These are phyloP conservation scores for Masnerella sp. DNA, from an alignment of 2,888 invertebrate genomes.

Conservation along the genomic window DNA sequence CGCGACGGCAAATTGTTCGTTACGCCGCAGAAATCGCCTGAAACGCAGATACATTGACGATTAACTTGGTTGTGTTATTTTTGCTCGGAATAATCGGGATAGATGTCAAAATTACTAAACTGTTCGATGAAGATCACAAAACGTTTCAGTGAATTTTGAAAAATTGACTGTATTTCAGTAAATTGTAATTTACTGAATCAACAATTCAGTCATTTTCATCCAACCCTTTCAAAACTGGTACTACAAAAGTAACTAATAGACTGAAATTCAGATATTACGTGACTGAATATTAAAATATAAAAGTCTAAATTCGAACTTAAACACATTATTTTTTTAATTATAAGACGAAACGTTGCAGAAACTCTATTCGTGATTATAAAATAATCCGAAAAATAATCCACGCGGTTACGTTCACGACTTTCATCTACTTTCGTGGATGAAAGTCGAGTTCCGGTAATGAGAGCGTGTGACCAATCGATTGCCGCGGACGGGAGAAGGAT, in stretches of 20 bases:
- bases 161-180: constrained; percentile 8
- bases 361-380: too few relatives aligned
- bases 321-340: too few relatives aligned
- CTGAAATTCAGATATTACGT: too few relatives aligned
- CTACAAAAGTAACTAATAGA: too few relatives aligned
- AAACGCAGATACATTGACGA: constrained; percentile 49
- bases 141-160: constrained; percentile 29
- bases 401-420: constrained; percentile 24
- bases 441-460: constrained; percentile 28
- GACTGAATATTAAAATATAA: too few relatives aligned
- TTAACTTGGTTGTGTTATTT: constrained; percentile 49
- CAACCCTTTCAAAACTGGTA: too few relatives aligned
- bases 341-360: too few relatives aligned
- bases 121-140: constrained; percentile 36
- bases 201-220: too few relatives aligned
- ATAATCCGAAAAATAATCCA: constrained; percentile 35
- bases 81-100: constrained; percentile 40
- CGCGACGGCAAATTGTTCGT: constrained; percentile 58
- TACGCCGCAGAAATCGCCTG: constrained; percentile 45
- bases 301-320: too few relatives aligned
- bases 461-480: constrained; percentile 40
- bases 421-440: constrained; percentile 21
- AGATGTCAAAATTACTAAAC: too few relatives aligned
- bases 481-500: background rate
- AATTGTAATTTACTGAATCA: too few relatives aligned